Percentiles rank a stretch among this genome's conserved stretches.
These are phyloP conservation scores for Eudemis profundana DNA, from an alignment of 2,888 invertebrate genomes.

Conservation along the genomic window DNA sequence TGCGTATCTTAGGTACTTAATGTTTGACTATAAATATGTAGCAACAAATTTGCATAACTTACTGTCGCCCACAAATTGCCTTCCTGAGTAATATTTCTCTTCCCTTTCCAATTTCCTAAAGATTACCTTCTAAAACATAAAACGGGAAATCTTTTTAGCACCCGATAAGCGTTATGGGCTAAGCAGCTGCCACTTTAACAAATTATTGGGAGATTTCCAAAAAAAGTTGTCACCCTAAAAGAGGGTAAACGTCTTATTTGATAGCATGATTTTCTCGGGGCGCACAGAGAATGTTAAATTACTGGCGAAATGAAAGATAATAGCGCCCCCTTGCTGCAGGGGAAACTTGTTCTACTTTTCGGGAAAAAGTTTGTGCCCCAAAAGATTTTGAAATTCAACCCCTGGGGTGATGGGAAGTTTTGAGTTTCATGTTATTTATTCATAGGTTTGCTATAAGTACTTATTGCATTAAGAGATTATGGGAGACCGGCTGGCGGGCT, in stretches of 20 bases:
- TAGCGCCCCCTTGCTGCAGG: slow-evolving; percentile 75
- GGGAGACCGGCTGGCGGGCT: slow-evolving; percentile 26
- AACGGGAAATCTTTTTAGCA: slow-evolving; percentile 69
- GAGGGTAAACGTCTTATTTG: slow-evolving; percentile 78
- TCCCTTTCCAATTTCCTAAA: slow-evolving; percentile 50
- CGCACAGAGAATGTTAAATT: slow-evolving; percentile 82
- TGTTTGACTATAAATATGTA: background rate
- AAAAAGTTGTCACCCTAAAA: slow-evolving; percentile 79
- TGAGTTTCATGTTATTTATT: slow-evolving; percentile 77
- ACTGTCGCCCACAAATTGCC: slow-evolving; percentile 39
- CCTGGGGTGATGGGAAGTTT: slow-evolving; percentile 62
- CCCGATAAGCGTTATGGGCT: slow-evolving; percentile 81
- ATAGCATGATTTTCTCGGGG: slow-evolving; percentile 81
- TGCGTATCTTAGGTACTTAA: background rate
- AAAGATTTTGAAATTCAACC: slow-evolving; percentile 77
- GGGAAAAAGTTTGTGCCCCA: slow-evolving; percentile 76
- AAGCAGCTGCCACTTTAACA: slow-evolving; percentile 83
- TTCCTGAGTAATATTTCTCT: slow-evolving; percentile 42
- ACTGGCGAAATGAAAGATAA: slow-evolving; percentile 84
- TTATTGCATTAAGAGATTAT: slow-evolving; percentile 42
- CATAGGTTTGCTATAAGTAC: slow-evolving; percentile 63
- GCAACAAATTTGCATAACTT: slow-evolving; percentile 29
- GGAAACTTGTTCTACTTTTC: slow-evolving; percentile 69
- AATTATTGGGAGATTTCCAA: slow-evolving; percentile 81
- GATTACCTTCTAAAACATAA: slow-evolving; percentile 52